Base-by-base conservation (phyloP, 2,113 vertebrate species). In the Macroglossus sobrinus region DNA sequence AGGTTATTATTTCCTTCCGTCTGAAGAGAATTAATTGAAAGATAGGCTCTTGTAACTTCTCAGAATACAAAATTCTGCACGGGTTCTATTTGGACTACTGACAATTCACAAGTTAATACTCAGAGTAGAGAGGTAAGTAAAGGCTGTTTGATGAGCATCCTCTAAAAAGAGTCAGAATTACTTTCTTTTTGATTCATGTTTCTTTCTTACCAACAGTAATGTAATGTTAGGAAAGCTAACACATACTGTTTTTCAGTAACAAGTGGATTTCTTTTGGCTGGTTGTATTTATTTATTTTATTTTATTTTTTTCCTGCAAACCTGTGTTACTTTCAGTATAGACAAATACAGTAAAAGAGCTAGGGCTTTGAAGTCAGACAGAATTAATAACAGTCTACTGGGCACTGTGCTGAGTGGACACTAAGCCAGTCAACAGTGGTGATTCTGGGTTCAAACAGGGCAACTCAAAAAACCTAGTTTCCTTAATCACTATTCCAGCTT, bases 1-100 rank as follows among this genome's bases (percentile, higher is more conserved):
- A 97, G 38, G 43, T 86, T 96, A 81, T 78, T 53, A 89, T 95
- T 97, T 97, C 85, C 85, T 97, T 96, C 85, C 85, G 95, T 96
- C 33, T 63, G 69, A n/a, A 9, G 50, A 30, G 45, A 64, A 24
- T 64, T 86, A 50, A 79, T 82, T 84, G 72, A 91, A 84, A 81
- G 38, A 91, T 38, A 57, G 75, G 26, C 61, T 78, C 84, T 69
- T 94, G 50, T n/a, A 89, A 68, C 30, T 84, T 84, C 38, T 96
- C 89, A 96, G 64, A 78, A 71, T 19, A 45, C 28, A 66, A 79
- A 59, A 85, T 33, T 9, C 53, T 79, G 2, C 30, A 21, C 59
- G 68, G 35, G 61, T 84, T 43, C 74, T 40, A 1, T 53, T 35
- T 8, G 10, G 47, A 96, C 69, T 40, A 40, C 40, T 89, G 88